phyloP scores from a whole-genome alignment of 2,113 vertebrate species.

The Brachirus orientalis region DNA sequence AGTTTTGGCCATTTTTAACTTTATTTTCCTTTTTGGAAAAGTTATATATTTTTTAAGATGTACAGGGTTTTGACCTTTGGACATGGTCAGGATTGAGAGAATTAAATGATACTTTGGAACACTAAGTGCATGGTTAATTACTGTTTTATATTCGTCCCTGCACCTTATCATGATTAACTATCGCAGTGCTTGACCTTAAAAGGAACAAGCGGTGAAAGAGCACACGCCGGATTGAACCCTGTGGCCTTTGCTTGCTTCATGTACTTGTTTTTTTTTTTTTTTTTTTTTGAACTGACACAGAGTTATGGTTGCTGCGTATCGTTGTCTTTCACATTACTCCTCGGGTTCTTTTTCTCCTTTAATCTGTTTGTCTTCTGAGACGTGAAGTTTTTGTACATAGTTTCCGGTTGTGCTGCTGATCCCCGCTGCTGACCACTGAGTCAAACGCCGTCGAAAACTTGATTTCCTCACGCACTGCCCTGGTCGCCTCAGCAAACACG shows the following conservation, averaged over 20 bases:
- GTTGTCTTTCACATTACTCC: constrained; percentile 44
- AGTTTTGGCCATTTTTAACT: no score
- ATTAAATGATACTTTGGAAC: no score
- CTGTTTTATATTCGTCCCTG: no score
- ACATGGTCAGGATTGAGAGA: no score
- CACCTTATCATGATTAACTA: no score
- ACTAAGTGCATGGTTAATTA: no score
- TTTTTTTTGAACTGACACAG: constrained; percentile 9
- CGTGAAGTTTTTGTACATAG: neutral
- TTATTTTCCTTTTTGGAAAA: no score
- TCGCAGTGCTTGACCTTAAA: no score
- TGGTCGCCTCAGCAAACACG: constrained; percentile 59
- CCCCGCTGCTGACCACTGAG: constrained; percentile 25
- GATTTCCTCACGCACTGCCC: constrained; percentile 67
- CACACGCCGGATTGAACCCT: constrained; percentile 2
- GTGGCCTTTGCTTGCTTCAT: constrained; percentile 16
- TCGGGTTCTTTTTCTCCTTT: neutral
- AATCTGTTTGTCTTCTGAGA: constrained; percentile 5
- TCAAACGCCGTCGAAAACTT: constrained; percentile 22
- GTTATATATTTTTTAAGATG: no score
- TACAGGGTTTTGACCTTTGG: no score
- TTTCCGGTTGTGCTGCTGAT: constrained; percentile 8
- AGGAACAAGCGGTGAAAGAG: no score
- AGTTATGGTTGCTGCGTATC: neutral
- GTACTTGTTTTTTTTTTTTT: constrained; percentile 28